A percentile compares a stretch with the other conserved stretches of the same genome.
Conservation (phyloP, 2,797 vertebrate species). For the Lepus oiostolus region DNA sequence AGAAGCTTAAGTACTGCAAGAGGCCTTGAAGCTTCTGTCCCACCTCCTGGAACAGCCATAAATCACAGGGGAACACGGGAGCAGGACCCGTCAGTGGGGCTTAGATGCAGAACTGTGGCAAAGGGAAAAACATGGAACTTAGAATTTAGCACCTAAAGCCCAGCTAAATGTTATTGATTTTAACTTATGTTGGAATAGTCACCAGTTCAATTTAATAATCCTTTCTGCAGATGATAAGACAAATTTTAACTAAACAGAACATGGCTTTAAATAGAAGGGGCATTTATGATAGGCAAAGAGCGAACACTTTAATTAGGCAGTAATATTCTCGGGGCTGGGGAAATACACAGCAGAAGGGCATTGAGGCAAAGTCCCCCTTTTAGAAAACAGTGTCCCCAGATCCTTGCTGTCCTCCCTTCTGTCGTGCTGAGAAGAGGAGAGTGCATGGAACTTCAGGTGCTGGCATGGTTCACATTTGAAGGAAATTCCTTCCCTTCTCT, state of each 20-base stretch:
- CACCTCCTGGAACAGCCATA: conserved; percentile 90
- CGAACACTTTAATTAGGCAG: conserved; percentile 87
- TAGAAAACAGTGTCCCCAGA: conserved; percentile 54
- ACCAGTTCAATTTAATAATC: conserved; percentile 85
- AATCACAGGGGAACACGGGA: conserved; percentile 78
- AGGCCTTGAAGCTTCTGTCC: conserved; percentile 90
- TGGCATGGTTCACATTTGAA: neutral
- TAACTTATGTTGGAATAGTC: conserved; percentile 84
- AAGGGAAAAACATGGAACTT: conserved; percentile 76
- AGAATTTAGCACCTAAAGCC: conserved; percentile 79
- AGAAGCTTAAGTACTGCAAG: conserved; percentile 90
- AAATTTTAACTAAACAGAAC: conserved; percentile 86
- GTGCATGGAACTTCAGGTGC: neutral
- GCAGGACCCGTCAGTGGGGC: conserved; percentile 59
- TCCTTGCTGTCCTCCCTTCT: neutral
- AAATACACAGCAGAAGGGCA: conserved; percentile 83
- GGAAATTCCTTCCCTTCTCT: neutral
- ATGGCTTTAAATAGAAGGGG: conserved; percentile 86
- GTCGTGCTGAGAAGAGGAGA: neutral
- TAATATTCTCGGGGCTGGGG: conserved; percentile 82
- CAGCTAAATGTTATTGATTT: conserved; percentile 87
- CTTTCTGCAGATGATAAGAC: conserved; percentile 82
- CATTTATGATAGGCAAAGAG: conserved; percentile 86
- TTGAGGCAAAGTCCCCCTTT: conserved; percentile 81
- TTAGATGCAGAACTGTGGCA: conserved; percentile 71